Base-by-base conservation (phyloP, 2,113 vertebrate genomes). In the Psophia crepitans region DNA sequence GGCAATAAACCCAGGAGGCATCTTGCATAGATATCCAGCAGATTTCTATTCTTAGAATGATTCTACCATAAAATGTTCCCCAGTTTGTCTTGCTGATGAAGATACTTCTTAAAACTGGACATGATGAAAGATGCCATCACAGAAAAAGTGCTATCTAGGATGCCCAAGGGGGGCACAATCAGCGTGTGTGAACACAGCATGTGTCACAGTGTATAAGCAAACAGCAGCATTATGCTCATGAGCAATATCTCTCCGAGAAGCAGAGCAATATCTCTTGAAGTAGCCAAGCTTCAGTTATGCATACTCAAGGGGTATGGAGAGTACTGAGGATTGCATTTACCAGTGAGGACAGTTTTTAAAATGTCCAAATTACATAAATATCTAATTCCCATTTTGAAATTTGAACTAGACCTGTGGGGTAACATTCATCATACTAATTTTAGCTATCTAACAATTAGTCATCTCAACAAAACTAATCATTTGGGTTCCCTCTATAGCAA, bases 201-300 rank as follows among this genome's bases (percentile, higher is more conserved):
- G 66, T 90, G 95, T 93, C 93, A 96, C 49, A 86, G 90, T 84
- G 26, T 80, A 88, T 88, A 93, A 96, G 70, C 66, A 91, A 94
- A 94, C 70, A 87, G 26, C 63, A 87, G 33, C 54, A 90, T 93
- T 95, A 77, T 88, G 49, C 54, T 96, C 58, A 86, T 90, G 78
- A 95, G 85, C 66, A 93, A 12, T 69, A 83, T 41, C 70, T 87
- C 79, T 80, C 76, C 1, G 7, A 86, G 84, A 91, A 92, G 49
- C 68, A 2, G 9, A 66, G 51, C 39, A 85, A 3, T 49, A 79
- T 33, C 77, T 93, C 77, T 79, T 70, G 43, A 81, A 95, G 79
- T 37, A 92, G 54, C 41, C 70, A 85, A 48, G 54, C 48, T 84
- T 87, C 60, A 75, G 51, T 54, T 89, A 46, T 19, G 30, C 12